Evolutionary conservation across 2,113 vertebrate genomes (phyloP).

Genomic region (Drymodes brunneopygia): DNA sequence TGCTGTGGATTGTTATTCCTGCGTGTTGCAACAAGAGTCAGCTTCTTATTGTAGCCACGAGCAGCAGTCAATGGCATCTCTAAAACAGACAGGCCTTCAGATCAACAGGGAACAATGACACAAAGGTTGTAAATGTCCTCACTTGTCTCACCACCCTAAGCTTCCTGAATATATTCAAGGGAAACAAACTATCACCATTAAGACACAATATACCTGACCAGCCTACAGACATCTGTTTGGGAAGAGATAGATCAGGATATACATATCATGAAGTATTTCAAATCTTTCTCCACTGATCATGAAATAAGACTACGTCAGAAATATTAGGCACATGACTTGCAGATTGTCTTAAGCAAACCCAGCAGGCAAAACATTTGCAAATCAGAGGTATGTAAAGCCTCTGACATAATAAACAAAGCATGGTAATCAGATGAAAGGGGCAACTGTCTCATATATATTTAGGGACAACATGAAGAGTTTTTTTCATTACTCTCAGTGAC

Average conservation of each 20-base stretch:
- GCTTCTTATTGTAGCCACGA: background rate
- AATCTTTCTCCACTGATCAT: background rate
- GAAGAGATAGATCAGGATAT: background rate
- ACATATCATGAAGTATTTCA: background rate
- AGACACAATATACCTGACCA: background rate
- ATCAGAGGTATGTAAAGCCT: background rate
- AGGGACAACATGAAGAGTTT: background rate
- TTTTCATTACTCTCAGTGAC: background rate
- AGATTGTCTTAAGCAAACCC: background rate
- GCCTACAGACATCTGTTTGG: background rate
- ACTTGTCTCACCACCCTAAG: background rate
- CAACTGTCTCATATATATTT: background rate
- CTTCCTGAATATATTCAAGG: background rate
- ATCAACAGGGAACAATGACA: background rate
- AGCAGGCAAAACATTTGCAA: background rate
- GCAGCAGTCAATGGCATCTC: background rate
- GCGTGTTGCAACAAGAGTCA: background rate
- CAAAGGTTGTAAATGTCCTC: background rate
- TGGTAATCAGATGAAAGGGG: background rate
- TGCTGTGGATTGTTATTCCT: background rate
- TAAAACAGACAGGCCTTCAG: background rate
- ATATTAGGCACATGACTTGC: background rate
- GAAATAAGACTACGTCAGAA: background rate
- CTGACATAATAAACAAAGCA: background rate
- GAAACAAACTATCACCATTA: background rate